Percentiles rank a stretch among this genome's conserved stretches.
Conservation (phyloP, 2,797 vertebrate genomes). For the Oryzias dopingdopingensis region DNA sequence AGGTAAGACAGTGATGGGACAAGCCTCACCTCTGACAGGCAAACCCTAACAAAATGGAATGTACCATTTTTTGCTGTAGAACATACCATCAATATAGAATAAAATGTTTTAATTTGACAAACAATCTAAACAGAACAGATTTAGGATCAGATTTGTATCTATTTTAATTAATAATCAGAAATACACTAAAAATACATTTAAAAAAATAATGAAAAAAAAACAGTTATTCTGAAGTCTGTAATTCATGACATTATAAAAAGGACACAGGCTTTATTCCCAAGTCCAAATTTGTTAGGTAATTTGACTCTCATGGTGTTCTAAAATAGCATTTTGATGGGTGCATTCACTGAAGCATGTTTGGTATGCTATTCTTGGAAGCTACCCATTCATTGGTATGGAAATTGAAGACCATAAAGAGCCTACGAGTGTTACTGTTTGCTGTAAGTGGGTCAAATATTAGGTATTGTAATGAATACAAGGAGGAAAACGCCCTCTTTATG, state of each 20-base stretch:
- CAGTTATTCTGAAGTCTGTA: conserved; percentile 31
- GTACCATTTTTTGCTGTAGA: too few species aligned
- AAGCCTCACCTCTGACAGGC: too few species aligned
- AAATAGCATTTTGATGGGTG: conserved; percentile 55
- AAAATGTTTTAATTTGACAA: too few species aligned
- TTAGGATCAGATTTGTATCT: too few species aligned
- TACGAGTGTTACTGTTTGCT: conserved; percentile 36
- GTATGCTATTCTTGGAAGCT: conserved; percentile 31
- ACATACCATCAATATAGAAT: too few species aligned
- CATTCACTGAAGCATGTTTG: conserved; percentile 46
- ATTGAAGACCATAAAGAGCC: conserved; percentile 45
- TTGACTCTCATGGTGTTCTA: conserved; percentile 31
- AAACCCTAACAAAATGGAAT: too few species aligned
- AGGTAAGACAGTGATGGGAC: too few species aligned
- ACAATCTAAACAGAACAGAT: too few species aligned
- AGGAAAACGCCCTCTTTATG: conserved; percentile 26
- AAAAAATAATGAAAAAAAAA: conserved; percentile 8
- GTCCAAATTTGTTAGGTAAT: conserved; percentile 52
- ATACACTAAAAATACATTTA: background rate
- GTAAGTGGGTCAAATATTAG: conserved; percentile 65
- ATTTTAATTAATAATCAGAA: too few species aligned
- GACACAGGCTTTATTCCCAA: conserved; percentile 46
- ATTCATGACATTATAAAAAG: conserved; percentile 39
- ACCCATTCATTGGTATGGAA: conserved; percentile 57
- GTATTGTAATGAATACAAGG: conserved; percentile 47